These are phyloP conservation scores for Dendrolimus kikuchii DNA, from an alignment of 1,140 invertebrate genomes.

Conservation along the genomic window DNA sequence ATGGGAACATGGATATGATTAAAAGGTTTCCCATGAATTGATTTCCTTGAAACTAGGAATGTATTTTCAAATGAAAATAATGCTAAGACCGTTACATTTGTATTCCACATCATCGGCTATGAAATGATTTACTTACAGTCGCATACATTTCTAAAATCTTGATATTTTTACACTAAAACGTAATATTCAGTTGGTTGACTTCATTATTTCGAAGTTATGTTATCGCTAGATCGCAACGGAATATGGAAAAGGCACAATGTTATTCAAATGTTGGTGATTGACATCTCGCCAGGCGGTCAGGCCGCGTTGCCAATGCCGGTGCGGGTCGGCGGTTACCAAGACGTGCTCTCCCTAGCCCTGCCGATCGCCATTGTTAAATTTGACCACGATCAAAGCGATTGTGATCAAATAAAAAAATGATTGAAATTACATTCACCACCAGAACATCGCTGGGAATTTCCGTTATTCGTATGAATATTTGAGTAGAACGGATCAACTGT, in stretches of 20 bases:
- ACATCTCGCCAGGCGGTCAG: slow-evolving; percentile 65
- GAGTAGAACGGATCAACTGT: background rate
- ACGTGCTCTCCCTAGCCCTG: slow-evolving; percentile 38
- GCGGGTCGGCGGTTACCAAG: slow-evolving; percentile 21
- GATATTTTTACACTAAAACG: slow-evolving; percentile 38
- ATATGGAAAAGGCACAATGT: slow-evolving; percentile 54
- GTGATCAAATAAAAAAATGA: slow-evolving; percentile 46
- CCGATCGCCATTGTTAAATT: slow-evolving; percentile 46
- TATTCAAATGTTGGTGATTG: slow-evolving; percentile 66
- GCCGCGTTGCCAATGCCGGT: slow-evolving; percentile 14
- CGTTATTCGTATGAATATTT: slow-evolving; percentile 21
- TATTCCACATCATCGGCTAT: slow-evolving; percentile 43
- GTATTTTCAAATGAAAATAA: slow-evolving; percentile 11
- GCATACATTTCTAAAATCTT: slow-evolving; percentile 31
- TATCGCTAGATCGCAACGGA: slow-evolving; percentile 58
- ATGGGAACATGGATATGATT: too few relatives aligned
- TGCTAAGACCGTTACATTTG: slow-evolving; percentile 41
- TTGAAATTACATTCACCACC: slow-evolving; percentile 28
- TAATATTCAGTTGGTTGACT: slow-evolving; percentile 47
- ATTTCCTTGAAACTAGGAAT: too few relatives aligned
- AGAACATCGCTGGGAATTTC: slow-evolving; percentile 26
- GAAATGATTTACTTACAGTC: slow-evolving; percentile 32
- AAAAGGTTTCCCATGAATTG: too few relatives aligned
- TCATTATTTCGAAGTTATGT: slow-evolving; percentile 50
- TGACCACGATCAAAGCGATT: slow-evolving; percentile 56